These are phyloP conservation scores for Drosophila fuyamai DNA, from an alignment of 1,140 invertebrate species.

Conservation along the genomic window DNA sequence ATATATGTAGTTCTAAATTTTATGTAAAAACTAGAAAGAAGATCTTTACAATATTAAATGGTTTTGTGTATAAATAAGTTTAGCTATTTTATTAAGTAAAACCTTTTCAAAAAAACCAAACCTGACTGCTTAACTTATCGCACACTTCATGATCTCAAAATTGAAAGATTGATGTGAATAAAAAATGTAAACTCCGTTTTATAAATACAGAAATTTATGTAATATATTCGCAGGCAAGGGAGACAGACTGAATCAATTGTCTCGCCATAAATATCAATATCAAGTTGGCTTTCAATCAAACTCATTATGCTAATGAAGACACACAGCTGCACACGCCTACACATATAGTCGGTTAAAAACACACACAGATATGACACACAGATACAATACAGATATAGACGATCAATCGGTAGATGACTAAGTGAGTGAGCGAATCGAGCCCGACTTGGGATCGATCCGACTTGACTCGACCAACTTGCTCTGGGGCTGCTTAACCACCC, in stretches of 20 bases:
- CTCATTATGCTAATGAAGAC: slow-evolving; percentile 79
- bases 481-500: slow-evolving; percentile 46
- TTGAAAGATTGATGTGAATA: too few relatives aligned
- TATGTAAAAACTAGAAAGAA: too few relatives aligned
- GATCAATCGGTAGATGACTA: slow-evolving; percentile 21
- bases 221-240: slow-evolving; percentile 3
- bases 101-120: too few relatives aligned
- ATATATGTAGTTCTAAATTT: neutral
- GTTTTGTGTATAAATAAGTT: too few relatives aligned
- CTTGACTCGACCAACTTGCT: slow-evolving; percentile 59
- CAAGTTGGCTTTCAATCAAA: slow-evolving; percentile 73
- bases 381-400: slow-evolving; percentile 5
- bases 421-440: slow-evolving; percentile 54
- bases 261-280: slow-evolving; percentile 68
- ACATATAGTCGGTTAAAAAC: slow-evolving; percentile 8
- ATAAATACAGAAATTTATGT: slow-evolving; percentile 7
- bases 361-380: slow-evolving; percentile 30
- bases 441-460: slow-evolving; percentile 35
- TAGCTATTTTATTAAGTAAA: too few relatives aligned
- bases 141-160: too few relatives aligned
- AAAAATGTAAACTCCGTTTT: neutral
- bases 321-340: slow-evolving; percentile 70
- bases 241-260: slow-evolving; percentile 49
- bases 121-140: too few relatives aligned
- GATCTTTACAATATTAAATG: too few relatives aligned